A percentile compares a stretch with the other conserved stretches of the same genome.
These are phyloP conservation scores for Tetraneura akinire DNA, from an alignment of 1,140 invertebrate genomes.

Conservation along the genomic window DNA sequence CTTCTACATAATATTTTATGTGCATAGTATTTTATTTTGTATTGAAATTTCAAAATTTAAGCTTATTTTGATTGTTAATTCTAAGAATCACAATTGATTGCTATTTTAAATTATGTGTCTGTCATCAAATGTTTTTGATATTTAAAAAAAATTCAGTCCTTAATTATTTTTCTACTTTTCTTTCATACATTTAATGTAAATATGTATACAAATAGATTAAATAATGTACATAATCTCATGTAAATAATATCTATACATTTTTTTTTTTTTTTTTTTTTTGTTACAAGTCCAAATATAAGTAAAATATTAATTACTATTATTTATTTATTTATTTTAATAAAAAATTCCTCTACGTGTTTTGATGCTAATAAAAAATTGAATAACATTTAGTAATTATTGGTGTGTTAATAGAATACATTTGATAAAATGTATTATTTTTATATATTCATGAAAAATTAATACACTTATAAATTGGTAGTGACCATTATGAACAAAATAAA, in stretches of 20 bases:
- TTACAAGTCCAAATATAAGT: constrained; percentile 44
- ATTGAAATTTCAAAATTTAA: constrained; percentile 38
- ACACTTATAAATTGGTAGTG: no score
- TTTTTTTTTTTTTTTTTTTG: constrained; percentile 41
- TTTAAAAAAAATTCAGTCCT: constrained; percentile 37
- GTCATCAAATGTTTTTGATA: constrained; percentile 36
- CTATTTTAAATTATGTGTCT: constrained; percentile 14
- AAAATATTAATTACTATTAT: constrained; percentile 12
- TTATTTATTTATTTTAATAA: constrained; percentile 30
- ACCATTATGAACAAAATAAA: not conserved
- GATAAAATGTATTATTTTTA: not conserved
- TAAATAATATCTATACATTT: constrained; percentile 40
- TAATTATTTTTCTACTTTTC: constrained; percentile 25
- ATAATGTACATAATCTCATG: constrained; percentile 47
- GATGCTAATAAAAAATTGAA: not conserved
- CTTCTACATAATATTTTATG: no score
- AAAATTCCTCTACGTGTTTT: not conserved
- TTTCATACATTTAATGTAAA: constrained; percentile 38
- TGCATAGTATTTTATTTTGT: constrained; percentile 39
- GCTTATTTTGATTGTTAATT: constrained; percentile 43
- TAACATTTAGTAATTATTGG: not conserved
- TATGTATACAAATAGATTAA: constrained; percentile 24
- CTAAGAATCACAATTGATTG: constrained; percentile 33
- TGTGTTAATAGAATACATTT: not conserved
- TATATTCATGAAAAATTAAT: not conserved